phyloP scores from a whole-genome alignment of 2,888 invertebrate species.

The Melitaea athalia region DNA sequence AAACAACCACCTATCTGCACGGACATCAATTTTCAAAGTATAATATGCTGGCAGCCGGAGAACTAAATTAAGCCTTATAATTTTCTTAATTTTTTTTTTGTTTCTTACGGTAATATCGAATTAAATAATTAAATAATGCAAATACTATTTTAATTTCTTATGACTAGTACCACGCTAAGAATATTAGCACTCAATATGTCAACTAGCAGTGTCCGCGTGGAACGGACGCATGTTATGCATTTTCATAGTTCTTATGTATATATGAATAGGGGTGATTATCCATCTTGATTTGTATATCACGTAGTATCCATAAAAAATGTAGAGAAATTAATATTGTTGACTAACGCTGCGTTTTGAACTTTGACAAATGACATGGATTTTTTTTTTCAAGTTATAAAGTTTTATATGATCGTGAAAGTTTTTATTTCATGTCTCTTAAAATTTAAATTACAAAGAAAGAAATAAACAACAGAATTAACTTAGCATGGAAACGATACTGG shows the following conservation, averaged over 20 bases:
- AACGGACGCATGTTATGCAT: constrained; percentile 1
- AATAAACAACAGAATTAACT: no score
- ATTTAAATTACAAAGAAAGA: no score
- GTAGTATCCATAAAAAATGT: constrained; percentile 25
- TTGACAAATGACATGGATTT: neutral
- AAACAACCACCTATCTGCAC: no score
- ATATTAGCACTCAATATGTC: constrained; percentile 13
- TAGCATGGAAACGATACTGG: no score
- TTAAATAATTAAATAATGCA: no score
- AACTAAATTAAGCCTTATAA: no score
- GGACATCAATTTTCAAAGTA: no score
- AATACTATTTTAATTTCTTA: neutral
- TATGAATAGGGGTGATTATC: constrained; percentile 1
- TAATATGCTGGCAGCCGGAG: no score
- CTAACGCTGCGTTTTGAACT: constrained; percentile 2
- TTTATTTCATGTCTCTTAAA: neutral
- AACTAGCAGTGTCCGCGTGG: constrained; percentile 18
- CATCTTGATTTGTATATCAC: constrained; percentile 3
- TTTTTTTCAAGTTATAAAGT: neutral
- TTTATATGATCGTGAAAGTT: neutral
- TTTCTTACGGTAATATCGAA: no score
- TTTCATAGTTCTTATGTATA: constrained; percentile 1
- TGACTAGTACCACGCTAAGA: constrained; percentile 5
- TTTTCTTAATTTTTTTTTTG: no score
- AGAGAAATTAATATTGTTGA: constrained; percentile 26